Conservation (phyloP, 2,888 invertebrate genomes). For the Meiosimyza decipiens region DNA sequence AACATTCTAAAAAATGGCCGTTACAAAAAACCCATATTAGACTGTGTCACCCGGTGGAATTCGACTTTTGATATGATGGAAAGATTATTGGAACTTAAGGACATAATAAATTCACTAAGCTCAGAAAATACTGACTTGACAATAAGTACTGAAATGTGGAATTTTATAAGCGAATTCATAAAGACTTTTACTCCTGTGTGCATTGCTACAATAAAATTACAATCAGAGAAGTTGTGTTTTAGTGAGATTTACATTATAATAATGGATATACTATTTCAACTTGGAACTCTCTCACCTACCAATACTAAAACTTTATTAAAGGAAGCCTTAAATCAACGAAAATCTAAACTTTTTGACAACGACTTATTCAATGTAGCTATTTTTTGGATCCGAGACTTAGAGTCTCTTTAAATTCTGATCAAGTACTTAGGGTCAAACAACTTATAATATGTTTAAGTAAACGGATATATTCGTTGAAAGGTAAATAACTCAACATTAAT, state of each 20-base stretch:
- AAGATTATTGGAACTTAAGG: too few relatives aligned
- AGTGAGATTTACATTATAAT: constrained; percentile 42
- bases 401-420: constrained; percentile 36
- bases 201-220: constrained; percentile 38
- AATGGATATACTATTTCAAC: constrained; percentile 39
- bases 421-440: constrained; percentile 35
- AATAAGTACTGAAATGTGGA: constrained; percentile 37
- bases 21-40: too few relatives aligned
- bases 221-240: constrained; percentile 40
- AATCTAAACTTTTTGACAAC: constrained; percentile 30
- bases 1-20: constrained; percentile 33
- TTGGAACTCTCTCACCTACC: constrained; percentile 30
- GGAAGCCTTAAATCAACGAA: constrained; percentile 33
- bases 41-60: constrained; percentile 24
- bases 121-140: constrained; percentile 30
- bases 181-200: constrained; percentile 36
- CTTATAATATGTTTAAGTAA: constrained; percentile 3
- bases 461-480: constrained; percentile 36
- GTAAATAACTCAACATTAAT: constrained; percentile 14
- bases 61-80: constrained; percentile 36
- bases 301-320: constrained; percentile 29
- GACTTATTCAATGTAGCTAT: constrained; percentile 40
- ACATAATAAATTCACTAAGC: constrained; percentile 37
- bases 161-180: constrained; percentile 38
- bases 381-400: constrained; percentile 40